Evolutionary conservation across 2,113 vertebrate genomes (phyloP).

Genomic region (Gymnorhina tibicen): DNA sequence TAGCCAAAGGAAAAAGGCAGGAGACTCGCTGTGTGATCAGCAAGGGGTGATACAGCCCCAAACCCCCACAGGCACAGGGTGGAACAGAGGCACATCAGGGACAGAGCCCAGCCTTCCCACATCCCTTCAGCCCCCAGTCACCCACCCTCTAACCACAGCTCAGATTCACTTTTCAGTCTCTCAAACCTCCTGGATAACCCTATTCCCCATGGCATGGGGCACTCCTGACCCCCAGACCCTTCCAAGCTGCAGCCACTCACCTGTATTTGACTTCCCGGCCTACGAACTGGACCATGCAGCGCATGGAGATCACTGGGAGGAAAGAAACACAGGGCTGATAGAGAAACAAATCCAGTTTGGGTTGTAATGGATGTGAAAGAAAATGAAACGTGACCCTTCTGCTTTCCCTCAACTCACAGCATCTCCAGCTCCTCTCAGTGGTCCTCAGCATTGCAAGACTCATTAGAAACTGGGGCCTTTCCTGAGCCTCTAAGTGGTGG

Average conservation of each 20-base stretch:
- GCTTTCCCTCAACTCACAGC: not conserved
- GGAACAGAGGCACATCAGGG: fast-evolving
- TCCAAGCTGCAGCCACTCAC: slow-evolving; percentile 59
- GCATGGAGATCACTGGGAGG: slow-evolving; percentile 81
- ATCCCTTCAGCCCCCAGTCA: not conserved
- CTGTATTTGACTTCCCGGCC: slow-evolving; percentile 86
- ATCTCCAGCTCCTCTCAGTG: not conserved
- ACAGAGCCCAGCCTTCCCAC: not conserved
- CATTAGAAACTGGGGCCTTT: not conserved
- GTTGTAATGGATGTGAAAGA: not conserved
- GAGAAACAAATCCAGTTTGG: not conserved
- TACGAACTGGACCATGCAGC: slow-evolving; percentile 90
- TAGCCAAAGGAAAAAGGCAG: not conserved
- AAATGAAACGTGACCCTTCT: not conserved
- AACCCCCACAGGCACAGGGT: not conserved
- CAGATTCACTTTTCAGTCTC: not conserved
- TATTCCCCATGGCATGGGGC: fast-evolving
- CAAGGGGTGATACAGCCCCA: not conserved
- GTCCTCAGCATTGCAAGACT: not conserved
- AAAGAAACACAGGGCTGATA: slow-evolving; percentile 7
- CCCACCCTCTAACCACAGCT: not conserved
- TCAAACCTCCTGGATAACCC: not conserved
- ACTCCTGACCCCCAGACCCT: not conserved
- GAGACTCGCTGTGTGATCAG: not conserved
- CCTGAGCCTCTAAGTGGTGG: not conserved